Evolutionary conservation across 1,140 invertebrate genomes (phyloP), one percentile per base, ranked within the genome.

Genomic region (Galendromus occidentalis): DNA sequence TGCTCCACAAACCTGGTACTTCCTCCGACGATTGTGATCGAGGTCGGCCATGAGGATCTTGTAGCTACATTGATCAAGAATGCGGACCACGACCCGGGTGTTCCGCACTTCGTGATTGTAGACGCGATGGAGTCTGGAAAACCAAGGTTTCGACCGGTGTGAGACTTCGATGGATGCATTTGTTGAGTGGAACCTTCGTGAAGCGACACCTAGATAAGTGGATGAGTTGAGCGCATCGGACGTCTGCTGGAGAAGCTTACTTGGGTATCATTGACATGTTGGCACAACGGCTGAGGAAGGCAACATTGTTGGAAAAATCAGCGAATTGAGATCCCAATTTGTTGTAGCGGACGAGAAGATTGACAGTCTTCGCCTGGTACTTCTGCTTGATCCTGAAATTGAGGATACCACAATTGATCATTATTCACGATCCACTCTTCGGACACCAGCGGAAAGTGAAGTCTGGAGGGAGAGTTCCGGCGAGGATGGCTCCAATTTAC

Each of bases 291-390:
- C 14, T 25, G 51, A 59, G 51, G 22, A 59, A 59, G 2, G 51
- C 51, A 22, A 59, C 51, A 25, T 59, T 59, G 51, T 59, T 59
- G 14, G 51, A 14, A 25, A 59, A 59, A 33, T 59, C 51, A 29
- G 51, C 51, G 9, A 59, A 59, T 22, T 59, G 51, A 17, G 51
- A 59, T 17, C 51, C 51, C 2, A 59, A 33, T 33, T 59, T 59
- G 20, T 59, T 59, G 22, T 59, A 59, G 14, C 51, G 51, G 14
- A 59, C 51, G 25, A 59, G 25, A 2, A 59, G 51, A 59, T 59
- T 59, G 22, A 33, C 51, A 25, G 51, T 59, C 33, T 59, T 59
- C 51, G 51, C 25, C 51, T 20, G 51, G 22, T 59, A 59, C 2
- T 14, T 22, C 9, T 25, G 14, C 22, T 59, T 59, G 20, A 59